A percentile compares a stretch with the other conserved stretches of the same genome.
These are phyloP conservation scores for Calidris pygmaea DNA, from an alignment of 2,113 vertebrate genomes.

Conservation along the genomic window DNA sequence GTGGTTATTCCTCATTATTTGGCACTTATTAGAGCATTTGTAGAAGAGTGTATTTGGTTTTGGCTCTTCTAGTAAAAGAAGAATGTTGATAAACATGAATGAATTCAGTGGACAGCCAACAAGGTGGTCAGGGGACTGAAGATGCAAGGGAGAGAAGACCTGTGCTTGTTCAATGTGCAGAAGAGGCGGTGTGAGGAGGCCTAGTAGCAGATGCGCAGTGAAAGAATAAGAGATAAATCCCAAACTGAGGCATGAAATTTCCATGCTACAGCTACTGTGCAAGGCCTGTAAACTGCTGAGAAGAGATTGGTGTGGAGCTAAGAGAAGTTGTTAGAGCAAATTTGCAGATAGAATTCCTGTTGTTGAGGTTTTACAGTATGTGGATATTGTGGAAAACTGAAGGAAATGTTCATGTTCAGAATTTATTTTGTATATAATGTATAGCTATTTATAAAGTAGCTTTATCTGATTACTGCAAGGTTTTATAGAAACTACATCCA, in stretches of 20 bases:
- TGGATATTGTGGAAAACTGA: background rate
- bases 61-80: background rate
- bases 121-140: too few relatives aligned
- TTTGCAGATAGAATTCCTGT: background rate
- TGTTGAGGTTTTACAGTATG: background rate
- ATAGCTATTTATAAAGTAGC: background rate
- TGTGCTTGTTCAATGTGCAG: background rate
- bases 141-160: accelerated
- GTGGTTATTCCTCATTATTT: background rate
- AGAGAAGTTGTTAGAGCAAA: background rate
- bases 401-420: background rate
- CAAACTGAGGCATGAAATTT: background rate
- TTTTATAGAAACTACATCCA: background rate
- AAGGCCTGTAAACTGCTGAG: background rate
- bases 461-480: background rate
- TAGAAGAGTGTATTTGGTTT: background rate
- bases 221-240: background rate
- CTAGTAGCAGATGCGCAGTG: background rate
- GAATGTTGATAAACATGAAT: background rate
- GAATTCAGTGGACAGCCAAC: background rate
- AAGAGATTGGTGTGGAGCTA: background rate
- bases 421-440: background rate
- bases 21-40: accelerated
- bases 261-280: background rate
- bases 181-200: background rate